These are phyloP conservation scores for Achatina immaculata DNA, from an alignment of 1,140 invertebrate genomes.

Conservation along the genomic window DNA sequence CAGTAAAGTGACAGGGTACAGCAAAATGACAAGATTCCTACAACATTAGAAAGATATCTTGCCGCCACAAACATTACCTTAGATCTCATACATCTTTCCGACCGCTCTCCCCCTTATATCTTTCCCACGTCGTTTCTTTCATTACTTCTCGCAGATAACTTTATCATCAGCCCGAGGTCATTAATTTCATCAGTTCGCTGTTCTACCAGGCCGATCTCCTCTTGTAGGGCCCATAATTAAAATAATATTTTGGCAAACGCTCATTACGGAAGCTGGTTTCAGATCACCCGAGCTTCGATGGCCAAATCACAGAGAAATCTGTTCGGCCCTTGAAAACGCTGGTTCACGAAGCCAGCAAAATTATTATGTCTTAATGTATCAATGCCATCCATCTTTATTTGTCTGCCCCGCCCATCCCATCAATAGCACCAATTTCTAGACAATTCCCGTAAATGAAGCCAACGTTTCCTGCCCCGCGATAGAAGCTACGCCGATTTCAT, in stretches of 20 bases:
- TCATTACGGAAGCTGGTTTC: background rate
- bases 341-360: background rate
- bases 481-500: slow-evolving; percentile 12
- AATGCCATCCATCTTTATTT: slow-evolving; percentile 6
- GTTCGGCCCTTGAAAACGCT: background rate
- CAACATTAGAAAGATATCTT: too few species aligned
- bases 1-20: too few species aligned
- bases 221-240: background rate
- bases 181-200: too few species aligned
- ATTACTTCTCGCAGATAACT: too few species aligned
- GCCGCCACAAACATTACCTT: too few species aligned
- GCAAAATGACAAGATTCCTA: too few species aligned
- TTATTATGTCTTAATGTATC: background rate
- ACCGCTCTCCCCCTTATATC: too few species aligned
- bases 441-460: slow-evolving; percentile 17
- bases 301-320: background rate
- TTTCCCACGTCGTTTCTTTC: too few species aligned
- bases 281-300: background rate
- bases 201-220: too few species aligned
- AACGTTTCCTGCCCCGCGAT: background rate
- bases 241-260: background rate
- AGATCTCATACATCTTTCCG: too few species aligned
- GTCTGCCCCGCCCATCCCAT: background rate
- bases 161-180: too few species aligned
- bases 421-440: slow-evolving; percentile 13